Percentiles rank a stretch among this genome's conserved stretches.
phyloP scores from a whole-genome alignment of 2,888 invertebrate species.

The Heliconius sara region DNA sequence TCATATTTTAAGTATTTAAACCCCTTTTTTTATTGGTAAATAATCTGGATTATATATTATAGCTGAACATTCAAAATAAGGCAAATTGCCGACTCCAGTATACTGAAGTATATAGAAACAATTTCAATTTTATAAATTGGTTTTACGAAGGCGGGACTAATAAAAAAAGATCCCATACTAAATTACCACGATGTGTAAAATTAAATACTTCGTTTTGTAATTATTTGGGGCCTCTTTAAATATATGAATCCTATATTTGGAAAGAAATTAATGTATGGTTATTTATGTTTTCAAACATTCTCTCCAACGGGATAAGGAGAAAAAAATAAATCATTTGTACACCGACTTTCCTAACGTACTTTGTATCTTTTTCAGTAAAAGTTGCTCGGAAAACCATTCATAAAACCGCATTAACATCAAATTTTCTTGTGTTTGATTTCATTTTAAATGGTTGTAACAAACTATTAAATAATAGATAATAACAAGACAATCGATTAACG shows the following conservation, averaged over 20 bases:
- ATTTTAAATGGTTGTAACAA: too few relatives aligned
- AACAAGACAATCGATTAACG: too few relatives aligned
- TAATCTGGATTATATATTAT: not conserved
- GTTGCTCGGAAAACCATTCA: too few relatives aligned
- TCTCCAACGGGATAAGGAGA: too few relatives aligned
- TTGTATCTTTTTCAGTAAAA: too few relatives aligned
- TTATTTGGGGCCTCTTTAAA: not conserved
- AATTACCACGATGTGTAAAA: slow-evolving; percentile 8
- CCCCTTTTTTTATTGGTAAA: not conserved
- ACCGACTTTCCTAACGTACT: too few relatives aligned
- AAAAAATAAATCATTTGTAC: too few relatives aligned
- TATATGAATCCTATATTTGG: not conserved
- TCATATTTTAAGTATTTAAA: not conserved
- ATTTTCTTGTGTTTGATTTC: too few relatives aligned
- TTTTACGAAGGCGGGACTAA: not conserved
- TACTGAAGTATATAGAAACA: not conserved
- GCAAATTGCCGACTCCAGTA: not conserved
- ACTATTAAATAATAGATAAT: too few relatives aligned
- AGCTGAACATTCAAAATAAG: not conserved
- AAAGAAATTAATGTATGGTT: not conserved
- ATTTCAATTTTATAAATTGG: slow-evolving; percentile 7
- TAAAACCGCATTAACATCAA: too few relatives aligned
- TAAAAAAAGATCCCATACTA: not conserved
- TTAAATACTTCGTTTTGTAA: slow-evolving; percentile 3
- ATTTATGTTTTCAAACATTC: not conserved